Evolutionary conservation across 2,113 vertebrate genomes (phyloP).

Genomic region (Heliornis fulica): DNA sequence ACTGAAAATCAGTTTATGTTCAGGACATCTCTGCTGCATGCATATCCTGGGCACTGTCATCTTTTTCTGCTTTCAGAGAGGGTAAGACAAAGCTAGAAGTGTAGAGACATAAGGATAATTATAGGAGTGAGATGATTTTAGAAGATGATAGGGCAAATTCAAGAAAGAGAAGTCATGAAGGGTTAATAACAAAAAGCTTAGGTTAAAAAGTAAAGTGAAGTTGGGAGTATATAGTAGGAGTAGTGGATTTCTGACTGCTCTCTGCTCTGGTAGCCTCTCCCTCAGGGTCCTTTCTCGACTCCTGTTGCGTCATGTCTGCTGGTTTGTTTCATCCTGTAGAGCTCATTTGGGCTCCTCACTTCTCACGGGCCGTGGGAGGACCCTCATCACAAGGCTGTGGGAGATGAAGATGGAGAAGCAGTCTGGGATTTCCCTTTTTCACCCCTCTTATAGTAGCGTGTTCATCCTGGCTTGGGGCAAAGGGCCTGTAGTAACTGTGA

Average conservation of each 20-base stretch:
- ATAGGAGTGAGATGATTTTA: not conserved
- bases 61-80: not conserved
- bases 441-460: not conserved
- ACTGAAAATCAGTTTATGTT: not conserved
- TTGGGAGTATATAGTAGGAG: not conserved
- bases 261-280: not conserved
- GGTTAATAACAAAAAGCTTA: not conserved
- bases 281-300: not conserved
- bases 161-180: not conserved
- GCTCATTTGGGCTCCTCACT: not conserved
- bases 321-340: not conserved
- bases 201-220: not conserved
- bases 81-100: not conserved
- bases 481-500: not conserved
- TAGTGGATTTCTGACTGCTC: not conserved
- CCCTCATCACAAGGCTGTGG: not conserved
- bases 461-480: not conserved
- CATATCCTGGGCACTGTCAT: not conserved
- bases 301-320: not conserved
- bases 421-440: not conserved
- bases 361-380: not conserved
- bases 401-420: not conserved
- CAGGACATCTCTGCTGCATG: not conserved
- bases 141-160: not conserved
- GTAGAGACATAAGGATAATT: not conserved